These are phyloP conservation scores for Theocolax elegans DNA, from an alignment of 1,140 invertebrate species.

Conservation along the genomic window DNA sequence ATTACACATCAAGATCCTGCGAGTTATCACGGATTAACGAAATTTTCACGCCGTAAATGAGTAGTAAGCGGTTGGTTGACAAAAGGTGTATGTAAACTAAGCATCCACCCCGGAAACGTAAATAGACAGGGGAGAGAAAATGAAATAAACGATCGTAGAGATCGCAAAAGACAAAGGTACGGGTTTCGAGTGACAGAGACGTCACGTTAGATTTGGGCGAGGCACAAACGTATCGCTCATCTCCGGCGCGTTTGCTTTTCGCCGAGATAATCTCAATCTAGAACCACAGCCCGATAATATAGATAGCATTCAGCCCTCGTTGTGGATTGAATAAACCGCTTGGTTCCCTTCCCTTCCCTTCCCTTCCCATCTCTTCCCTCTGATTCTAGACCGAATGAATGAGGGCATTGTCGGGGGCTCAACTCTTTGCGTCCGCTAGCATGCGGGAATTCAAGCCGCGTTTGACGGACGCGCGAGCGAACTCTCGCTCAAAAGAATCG, in stretches of 20 bases:
- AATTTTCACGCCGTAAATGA: no score
- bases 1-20: no score
- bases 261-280: slow-evolving; percentile 66
- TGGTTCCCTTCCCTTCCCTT: slow-evolving; percentile 25
- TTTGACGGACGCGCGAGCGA: slow-evolving; percentile 19
- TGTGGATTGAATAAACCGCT: slow-evolving; percentile 61
- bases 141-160: no score
- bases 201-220: slow-evolving; percentile 66
- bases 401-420: slow-evolving; percentile 50
- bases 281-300: slow-evolving; percentile 63
- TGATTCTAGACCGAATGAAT: slow-evolving; percentile 43
- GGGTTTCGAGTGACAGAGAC: slow-evolving; percentile 60
- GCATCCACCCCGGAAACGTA: no score
- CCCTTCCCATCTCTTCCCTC: neutral
- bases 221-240: slow-evolving; percentile 64
- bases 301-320: slow-evolving; percentile 64
- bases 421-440: neutral
- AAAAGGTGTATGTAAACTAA: no score
- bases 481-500: no score
- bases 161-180: no score
- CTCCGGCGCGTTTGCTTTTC: slow-evolving; percentile 63
- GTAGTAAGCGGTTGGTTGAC: no score
- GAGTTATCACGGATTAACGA: no score
- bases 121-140: slow-evolving; percentile 23
- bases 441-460: slow-evolving; percentile 8